Conservation (phyloP, 2,797 vertebrate species). For the Tragopan temminckii region DNA sequence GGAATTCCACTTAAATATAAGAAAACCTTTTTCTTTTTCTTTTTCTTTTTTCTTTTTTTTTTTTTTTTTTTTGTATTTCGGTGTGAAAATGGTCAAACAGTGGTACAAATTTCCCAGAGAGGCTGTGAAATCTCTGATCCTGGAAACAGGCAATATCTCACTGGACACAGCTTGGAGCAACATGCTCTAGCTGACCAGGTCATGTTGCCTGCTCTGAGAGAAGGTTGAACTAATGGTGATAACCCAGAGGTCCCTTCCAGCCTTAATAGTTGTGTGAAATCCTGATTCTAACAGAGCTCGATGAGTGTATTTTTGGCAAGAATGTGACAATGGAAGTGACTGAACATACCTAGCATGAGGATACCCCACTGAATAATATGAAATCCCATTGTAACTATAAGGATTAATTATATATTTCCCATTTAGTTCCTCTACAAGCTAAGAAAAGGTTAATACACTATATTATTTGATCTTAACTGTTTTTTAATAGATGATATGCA, state of each 20-base stretch:
- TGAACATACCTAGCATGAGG: not conserved
- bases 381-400: not conserved
- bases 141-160: not conserved
- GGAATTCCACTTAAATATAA: not conserved
- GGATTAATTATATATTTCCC: not conserved
- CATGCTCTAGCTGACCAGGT: not conserved
- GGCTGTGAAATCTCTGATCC: not conserved
- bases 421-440: not conserved
- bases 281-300: not conserved
- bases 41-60: too few relatives aligned
- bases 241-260: not conserved
- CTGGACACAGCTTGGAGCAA: not conserved
- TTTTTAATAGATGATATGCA: not conserved
- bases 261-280: not conserved
- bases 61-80: not conserved
- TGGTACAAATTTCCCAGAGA: not conserved
- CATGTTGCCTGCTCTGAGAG: not conserved
- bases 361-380: not conserved
- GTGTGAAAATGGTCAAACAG: not conserved
- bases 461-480: not conserved
- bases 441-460: not conserved
- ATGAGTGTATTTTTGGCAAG: not conserved
- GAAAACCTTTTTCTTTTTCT: not conserved
- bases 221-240: not conserved
- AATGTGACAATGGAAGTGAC: not conserved